These are phyloP conservation scores for Minunthozetes semirufus DNA, from an alignment of 2,888 invertebrate species.

Conservation along the genomic window DNA sequence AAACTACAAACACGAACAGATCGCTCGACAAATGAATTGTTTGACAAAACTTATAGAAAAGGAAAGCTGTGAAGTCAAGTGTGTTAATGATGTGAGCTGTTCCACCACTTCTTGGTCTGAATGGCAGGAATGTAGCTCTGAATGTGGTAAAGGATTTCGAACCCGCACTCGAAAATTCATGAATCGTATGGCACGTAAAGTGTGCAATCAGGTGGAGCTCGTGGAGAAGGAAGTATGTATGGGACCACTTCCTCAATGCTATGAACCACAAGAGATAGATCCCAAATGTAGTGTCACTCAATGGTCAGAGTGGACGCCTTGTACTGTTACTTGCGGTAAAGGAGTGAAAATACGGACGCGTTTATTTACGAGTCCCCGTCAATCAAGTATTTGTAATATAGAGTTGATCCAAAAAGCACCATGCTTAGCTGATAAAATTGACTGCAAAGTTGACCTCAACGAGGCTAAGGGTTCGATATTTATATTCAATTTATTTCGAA, in stretches of 20 bases:
- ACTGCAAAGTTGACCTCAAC: slow-evolving; percentile 50
- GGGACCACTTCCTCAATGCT: slow-evolving; percentile 47
- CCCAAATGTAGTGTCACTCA: slow-evolving; percentile 60
- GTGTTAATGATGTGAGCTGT: slow-evolving; percentile 47
- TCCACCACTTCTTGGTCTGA: slow-evolving; percentile 51
- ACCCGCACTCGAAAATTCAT: slow-evolving; percentile 60
- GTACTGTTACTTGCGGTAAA: slow-evolving; percentile 69
- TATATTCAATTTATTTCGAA: not conserved
- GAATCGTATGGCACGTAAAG: slow-evolving; percentile 35
- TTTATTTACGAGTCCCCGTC: slow-evolving; percentile 60
- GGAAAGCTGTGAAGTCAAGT: slow-evolving; percentile 65
- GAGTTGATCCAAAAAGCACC: slow-evolving; percentile 70
- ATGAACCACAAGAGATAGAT: slow-evolving; percentile 36
- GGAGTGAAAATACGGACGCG: slow-evolving; percentile 65
- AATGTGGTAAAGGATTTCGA: slow-evolving; percentile 53
- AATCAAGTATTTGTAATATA: slow-evolving; percentile 64
- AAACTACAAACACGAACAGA: slow-evolving; percentile 56
- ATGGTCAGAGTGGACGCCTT: slow-evolving; percentile 77
- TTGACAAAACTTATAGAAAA: slow-evolving; percentile 62
- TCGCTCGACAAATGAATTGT: slow-evolving; percentile 64
- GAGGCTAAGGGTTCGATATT: slow-evolving; percentile 63
- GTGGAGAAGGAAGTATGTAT: slow-evolving; percentile 47
- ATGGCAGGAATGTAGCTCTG: slow-evolving; percentile 52
- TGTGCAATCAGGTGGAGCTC: slow-evolving; percentile 44
- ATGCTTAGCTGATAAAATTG: slow-evolving; percentile 53